Base-by-base conservation (phyloP, 2,113 vertebrate species). In the Mystacornis crossleyi region DNA sequence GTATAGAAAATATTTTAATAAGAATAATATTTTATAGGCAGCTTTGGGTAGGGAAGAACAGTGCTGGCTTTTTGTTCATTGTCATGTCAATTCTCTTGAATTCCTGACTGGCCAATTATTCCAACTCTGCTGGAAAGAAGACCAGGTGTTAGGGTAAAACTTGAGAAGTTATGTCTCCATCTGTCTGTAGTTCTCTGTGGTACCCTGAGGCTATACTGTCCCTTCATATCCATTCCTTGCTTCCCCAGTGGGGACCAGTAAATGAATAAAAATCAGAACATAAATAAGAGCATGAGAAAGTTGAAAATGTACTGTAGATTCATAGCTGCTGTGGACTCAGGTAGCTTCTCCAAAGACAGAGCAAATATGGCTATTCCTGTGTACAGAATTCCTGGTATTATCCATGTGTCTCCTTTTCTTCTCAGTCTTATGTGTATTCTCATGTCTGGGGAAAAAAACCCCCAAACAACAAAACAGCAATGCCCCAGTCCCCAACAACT, bases 1-100 rank as follows among this genome's bases (percentile, higher is more conserved):
- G 50, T 77, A 81, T 67, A 65, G 50, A 86, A 91, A 91, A 86
- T 89, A 96, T 94, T 84, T 83, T 79, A 82, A 67, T 69, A 77
- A 51, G 58, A 65, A 65, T 54, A 85, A 40, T 26, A 57, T 33
- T 81, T 45, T 81, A 47, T 36, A 71, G 50, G 24, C 28, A 88
- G 33, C 61, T 84, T 75, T 83, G 38, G 8, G 57, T 38, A 43
- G 29, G 28, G 42, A 81, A 81, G 9, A 84, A 66, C 17, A 45
- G 7, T 65, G 13, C 15, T 84, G 42, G 6, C 2, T 87, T 87
- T 93, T 82, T 64, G 34, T 62, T 78, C 47, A 47, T 42, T 79
- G 28, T n/a, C 71, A 77, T 31, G 8, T n/a, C 50, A 71, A 29
- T 79, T 78, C 23, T 73, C 24, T 67, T 48, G 62, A 83, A 62